Conservation (phyloP, 2,113 vertebrate genomes). For the Ctenomys sociabilis region DNA sequence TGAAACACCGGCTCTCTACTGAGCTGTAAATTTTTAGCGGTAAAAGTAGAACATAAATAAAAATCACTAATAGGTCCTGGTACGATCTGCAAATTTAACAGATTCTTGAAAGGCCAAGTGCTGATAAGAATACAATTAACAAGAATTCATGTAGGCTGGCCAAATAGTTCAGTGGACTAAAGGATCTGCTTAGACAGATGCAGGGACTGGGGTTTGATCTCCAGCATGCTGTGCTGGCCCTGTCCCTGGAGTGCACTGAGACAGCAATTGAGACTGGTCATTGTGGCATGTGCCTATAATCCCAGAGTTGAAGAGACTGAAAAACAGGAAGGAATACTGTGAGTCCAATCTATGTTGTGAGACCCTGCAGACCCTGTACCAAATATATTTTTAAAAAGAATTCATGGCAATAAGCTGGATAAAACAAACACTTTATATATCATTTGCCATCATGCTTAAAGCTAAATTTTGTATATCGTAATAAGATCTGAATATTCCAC, state of each 20-base stretch:
- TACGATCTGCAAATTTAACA: not conserved
- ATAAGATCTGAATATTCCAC: not conserved
- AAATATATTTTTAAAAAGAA: not conserved
- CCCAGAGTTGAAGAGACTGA: too few relatives aligned
- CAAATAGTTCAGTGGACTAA: too few relatives aligned
- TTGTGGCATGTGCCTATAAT: too few relatives aligned
- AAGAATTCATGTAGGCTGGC: not conserved
- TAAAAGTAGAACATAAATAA: constrained; percentile 37
- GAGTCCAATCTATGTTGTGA: too few relatives aligned
- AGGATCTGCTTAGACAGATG: too few relatives aligned
- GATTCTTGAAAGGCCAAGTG: not conserved
- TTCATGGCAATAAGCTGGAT: not conserved
- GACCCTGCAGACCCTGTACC: too few relatives aligned
- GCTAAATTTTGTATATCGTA: not conserved
- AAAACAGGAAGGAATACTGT: too few relatives aligned
- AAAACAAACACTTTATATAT: not conserved
- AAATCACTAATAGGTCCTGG: constrained; percentile 4
- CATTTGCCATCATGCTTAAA: not conserved
- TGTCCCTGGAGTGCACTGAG: too few relatives aligned
- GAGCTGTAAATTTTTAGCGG: not conserved
- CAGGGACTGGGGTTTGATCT: too few relatives aligned
- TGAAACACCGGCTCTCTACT: not conserved
- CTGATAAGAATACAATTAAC: not conserved
- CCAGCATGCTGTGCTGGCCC: too few relatives aligned
- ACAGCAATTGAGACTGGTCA: too few relatives aligned